These are phyloP conservation scores for Rhinolophus ferrumequinum DNA, from an alignment of 2,113 vertebrate species.

Conservation along the genomic window DNA sequence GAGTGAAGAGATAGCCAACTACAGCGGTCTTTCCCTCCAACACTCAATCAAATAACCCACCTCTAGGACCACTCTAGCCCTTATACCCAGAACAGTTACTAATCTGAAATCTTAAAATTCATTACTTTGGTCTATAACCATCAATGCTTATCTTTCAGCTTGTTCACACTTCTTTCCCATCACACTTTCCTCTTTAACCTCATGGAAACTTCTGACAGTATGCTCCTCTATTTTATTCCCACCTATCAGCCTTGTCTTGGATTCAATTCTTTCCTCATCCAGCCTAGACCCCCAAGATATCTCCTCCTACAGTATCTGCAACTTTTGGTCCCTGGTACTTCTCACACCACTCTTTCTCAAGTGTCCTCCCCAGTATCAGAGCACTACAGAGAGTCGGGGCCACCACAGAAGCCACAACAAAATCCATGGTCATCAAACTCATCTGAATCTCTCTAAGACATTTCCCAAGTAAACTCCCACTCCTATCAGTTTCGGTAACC, in stretches of 20 bases:
- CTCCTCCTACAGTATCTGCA: background rate
- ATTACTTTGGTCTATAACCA: background rate
- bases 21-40: background rate
- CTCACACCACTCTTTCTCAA: background rate
- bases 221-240: background rate
- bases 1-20: background rate
- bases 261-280: background rate
- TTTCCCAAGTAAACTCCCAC: conserved; percentile 9
- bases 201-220: background rate
- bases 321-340: background rate
- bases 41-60: background rate
- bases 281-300: background rate
- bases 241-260: background rate
- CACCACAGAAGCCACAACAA: background rate
- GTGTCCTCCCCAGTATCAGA: background rate
- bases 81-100: background rate
- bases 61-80: background rate
- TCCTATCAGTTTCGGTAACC: background rate
- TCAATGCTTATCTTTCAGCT: background rate
- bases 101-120: conserved; percentile 21
- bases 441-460: background rate
- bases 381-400: background rate
- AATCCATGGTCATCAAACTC: conserved; percentile 8
- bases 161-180: background rate
- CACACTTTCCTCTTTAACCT: background rate